Percentiles rank a stretch among this genome's conserved stretches.
phyloP scores from a whole-genome alignment of 2,113 vertebrate species.

The Candoia aspera region DNA sequence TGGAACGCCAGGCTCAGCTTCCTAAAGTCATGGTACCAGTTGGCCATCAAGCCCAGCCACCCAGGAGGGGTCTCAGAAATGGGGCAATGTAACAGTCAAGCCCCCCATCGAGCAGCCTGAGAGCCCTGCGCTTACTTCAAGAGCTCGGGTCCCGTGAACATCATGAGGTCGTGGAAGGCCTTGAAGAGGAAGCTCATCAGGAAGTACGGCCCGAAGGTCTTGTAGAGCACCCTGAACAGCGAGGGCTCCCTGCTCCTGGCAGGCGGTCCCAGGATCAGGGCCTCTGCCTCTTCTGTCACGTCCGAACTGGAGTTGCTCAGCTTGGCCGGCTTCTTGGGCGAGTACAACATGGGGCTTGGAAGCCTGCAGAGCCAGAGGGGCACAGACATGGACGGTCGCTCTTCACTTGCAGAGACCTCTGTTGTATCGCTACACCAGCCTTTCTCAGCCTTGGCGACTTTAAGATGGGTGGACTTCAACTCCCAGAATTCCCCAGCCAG shows the following conservation, averaged over 20 bases:
- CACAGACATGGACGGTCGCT: accelerated
- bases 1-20: neutral
- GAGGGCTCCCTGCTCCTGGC: slow-evolving; percentile 80
- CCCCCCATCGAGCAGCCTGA: too few relatives aligned
- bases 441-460: too few relatives aligned
- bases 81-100: neutral
- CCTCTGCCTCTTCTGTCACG: slow-evolving; percentile 84
- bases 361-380: slow-evolving; percentile 56
- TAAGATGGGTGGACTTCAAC: too few relatives aligned
- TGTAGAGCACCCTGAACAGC: slow-evolving; percentile 86
- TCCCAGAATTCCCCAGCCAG: neutral
- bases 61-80: neutral
- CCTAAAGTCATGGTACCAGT: neutral
- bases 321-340: slow-evolving; percentile 67
- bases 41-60: too few relatives aligned
- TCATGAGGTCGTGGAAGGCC: slow-evolving; percentile 89
- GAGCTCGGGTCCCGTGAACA: slow-evolving; percentile 91
- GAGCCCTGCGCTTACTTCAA: slow-evolving; percentile 66
- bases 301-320: slow-evolving; percentile 57
- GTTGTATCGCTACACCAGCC: too few relatives aligned
- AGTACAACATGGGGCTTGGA: slow-evolving; percentile 72
- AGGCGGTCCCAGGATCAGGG: slow-evolving; percentile 79
- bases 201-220: slow-evolving; percentile 94
- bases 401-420: too few relatives aligned
- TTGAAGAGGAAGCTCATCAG: slow-evolving; percentile 93